Evolutionary conservation across 2,113 vertebrate genomes (phyloP).

Genomic region (cattle (Bos taurus)): DNA sequence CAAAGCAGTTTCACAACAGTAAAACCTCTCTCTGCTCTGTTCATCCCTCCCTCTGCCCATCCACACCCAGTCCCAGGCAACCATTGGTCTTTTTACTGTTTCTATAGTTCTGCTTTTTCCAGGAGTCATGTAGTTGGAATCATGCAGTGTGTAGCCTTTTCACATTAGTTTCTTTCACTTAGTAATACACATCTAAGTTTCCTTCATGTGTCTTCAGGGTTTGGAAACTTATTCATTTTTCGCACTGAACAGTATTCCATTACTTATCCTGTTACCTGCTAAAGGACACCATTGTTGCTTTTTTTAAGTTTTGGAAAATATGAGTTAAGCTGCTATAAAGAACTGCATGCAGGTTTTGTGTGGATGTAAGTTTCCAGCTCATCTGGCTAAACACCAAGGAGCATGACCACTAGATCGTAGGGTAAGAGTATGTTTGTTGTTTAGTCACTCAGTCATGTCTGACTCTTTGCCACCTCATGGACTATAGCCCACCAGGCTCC

Average conservation of each 20-base stretch:
- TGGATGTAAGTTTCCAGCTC: not conserved
- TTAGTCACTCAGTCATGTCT: rapidly evolving
- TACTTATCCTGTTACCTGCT: not conserved
- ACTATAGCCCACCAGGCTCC: too few species aligned
- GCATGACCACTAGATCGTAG: not conserved
- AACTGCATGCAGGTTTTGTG: not conserved
- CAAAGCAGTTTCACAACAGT: not conserved
- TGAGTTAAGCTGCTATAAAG: not conserved
- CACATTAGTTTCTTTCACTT: not conserved
- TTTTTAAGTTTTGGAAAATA: not conserved
- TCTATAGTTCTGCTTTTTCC: not conserved
- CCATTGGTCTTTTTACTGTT: not conserved
- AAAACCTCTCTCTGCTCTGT: not conserved
- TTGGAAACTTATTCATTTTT: not conserved
- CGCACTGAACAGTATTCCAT: not conserved
- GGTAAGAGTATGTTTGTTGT: not conserved
- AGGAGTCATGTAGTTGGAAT: not conserved
- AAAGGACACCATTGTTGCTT: not conserved
- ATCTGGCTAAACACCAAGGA: not conserved
- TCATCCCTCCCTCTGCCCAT: not conserved
- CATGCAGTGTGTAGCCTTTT: not conserved
- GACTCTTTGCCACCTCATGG: not conserved
- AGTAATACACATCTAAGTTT: not conserved
- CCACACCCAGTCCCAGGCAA: not conserved
- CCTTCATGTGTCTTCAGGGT: not conserved